Conservation (phyloP, 2,888 invertebrate species). For the Carabus problematicus region DNA sequence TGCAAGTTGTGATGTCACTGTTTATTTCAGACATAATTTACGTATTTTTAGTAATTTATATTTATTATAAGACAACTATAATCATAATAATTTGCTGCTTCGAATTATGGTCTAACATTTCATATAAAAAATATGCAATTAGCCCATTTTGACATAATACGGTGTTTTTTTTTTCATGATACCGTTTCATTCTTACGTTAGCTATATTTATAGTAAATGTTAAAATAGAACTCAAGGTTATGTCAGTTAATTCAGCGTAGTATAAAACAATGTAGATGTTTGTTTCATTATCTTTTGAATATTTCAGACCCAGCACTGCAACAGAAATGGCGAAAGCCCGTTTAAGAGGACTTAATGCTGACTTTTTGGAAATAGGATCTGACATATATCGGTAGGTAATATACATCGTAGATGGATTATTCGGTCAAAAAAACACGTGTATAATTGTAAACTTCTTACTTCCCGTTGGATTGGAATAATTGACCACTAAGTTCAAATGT, state of each 20-base stretch:
- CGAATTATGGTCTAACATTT: too few species aligned
- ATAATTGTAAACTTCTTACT: too few species aligned
- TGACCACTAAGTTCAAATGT: too few species aligned
- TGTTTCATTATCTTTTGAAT: not conserved
- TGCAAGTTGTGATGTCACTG: too few species aligned
- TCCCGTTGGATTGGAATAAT: too few species aligned
- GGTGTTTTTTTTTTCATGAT: not conserved
- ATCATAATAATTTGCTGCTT: too few species aligned
- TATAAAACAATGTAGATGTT: slow-evolving; percentile 10
- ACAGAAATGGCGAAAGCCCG: slow-evolving; percentile 57
- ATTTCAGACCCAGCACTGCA: slow-evolving; percentile 57
- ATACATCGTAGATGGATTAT: not conserved
- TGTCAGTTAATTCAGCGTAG: slow-evolving; percentile 30
- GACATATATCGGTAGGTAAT: slow-evolving; percentile 22
- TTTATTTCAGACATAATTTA: too few species aligned
- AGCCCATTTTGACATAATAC: too few species aligned
- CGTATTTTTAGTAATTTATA: too few species aligned
- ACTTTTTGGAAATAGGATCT: slow-evolving; percentile 39
- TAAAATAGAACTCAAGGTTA: not conserved
- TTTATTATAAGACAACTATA: too few species aligned
- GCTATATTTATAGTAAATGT: not conserved
- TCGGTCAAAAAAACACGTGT: too few species aligned
- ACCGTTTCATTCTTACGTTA: not conserved
- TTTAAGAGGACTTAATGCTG: slow-evolving; percentile 55
- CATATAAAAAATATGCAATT: too few species aligned